phyloP scores from a whole-genome alignment of 2,797 vertebrate genomes.

The Eulemur coronatus region DNA sequence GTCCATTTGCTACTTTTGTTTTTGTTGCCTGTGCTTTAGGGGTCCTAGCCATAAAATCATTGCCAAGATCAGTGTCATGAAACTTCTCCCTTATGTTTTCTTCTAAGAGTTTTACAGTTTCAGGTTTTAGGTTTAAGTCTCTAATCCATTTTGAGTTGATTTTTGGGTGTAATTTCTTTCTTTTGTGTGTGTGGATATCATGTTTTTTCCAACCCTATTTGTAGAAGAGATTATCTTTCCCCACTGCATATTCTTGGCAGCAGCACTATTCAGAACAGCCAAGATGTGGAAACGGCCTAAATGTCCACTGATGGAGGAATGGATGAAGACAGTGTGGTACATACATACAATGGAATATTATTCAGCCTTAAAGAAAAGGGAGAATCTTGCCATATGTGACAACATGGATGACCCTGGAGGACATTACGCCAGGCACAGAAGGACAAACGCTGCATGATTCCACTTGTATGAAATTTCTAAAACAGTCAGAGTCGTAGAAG shows the following conservation, averaged over 20 bases:
- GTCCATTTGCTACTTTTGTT: background rate
- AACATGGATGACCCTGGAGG: background rate
- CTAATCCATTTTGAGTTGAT: conserved; percentile 28
- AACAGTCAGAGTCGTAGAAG: background rate
- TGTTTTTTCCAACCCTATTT: background rate
- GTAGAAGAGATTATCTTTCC: background rate
- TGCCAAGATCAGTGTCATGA: background rate
- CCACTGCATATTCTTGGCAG: background rate
- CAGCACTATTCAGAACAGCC: background rate
- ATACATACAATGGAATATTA: background rate
- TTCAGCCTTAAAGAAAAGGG: background rate
- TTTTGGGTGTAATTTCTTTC: background rate
- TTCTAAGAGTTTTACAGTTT: background rate
- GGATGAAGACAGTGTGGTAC: background rate
- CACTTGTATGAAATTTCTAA: background rate
- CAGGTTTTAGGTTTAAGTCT: background rate
- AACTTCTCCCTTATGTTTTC: background rate
- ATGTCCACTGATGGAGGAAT: background rate
- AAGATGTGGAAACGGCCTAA: background rate
- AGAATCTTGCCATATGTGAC: background rate
- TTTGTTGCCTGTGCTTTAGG: background rate
- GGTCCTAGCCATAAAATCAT: background rate
- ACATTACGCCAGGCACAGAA: background rate
- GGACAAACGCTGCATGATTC: background rate
- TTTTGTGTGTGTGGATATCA: background rate